phyloP scores from a whole-genome alignment of 2,888 invertebrate species.

The Leucozona laternaria region DNA sequence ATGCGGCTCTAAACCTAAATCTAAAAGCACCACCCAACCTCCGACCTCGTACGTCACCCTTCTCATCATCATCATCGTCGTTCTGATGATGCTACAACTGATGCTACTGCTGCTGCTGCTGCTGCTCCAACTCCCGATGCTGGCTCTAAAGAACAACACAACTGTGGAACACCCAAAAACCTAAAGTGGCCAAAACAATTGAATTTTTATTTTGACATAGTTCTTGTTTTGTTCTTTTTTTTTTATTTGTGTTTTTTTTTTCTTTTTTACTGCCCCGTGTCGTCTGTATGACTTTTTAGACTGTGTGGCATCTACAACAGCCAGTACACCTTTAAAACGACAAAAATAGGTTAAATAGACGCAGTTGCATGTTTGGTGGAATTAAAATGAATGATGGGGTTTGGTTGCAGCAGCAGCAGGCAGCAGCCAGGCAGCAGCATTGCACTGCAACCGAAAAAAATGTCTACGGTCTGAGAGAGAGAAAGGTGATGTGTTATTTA shows the following conservation, averaged over 20 bases:
- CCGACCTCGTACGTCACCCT: constrained; percentile 63
- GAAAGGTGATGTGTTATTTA: not conserved
- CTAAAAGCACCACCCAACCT: constrained; percentile 62
- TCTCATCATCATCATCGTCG: constrained; percentile 50
- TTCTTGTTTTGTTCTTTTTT: constrained; percentile 12
- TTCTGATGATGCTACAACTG: constrained; percentile 19
- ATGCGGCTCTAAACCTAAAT: constrained; percentile 73
- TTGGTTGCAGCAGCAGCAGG: too few relatives aligned
- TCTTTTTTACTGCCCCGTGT: constrained; percentile 7
- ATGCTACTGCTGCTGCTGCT: constrained; percentile 13
- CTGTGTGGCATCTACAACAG: constrained; percentile 8
- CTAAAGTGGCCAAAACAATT: constrained; percentile 60
- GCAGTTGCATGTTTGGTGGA: constrained; percentile 37
- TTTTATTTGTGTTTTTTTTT: not conserved
- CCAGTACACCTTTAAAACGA: constrained; percentile 30
- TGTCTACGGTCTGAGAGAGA: not conserved
- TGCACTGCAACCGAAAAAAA: constrained; percentile 7
- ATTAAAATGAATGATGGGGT: constrained; percentile 27
- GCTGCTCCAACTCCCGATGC: constrained; percentile 9
- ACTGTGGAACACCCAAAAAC: constrained; percentile 69
- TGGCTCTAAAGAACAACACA: constrained; percentile 2
- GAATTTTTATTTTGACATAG: constrained; percentile 52
- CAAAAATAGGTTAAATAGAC: constrained; percentile 44
- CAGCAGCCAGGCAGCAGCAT: too few relatives aligned
- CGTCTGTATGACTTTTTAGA: constrained; percentile 21